Conservation (phyloP, 2,888 invertebrate species). For the Lypha dubia region DNA sequence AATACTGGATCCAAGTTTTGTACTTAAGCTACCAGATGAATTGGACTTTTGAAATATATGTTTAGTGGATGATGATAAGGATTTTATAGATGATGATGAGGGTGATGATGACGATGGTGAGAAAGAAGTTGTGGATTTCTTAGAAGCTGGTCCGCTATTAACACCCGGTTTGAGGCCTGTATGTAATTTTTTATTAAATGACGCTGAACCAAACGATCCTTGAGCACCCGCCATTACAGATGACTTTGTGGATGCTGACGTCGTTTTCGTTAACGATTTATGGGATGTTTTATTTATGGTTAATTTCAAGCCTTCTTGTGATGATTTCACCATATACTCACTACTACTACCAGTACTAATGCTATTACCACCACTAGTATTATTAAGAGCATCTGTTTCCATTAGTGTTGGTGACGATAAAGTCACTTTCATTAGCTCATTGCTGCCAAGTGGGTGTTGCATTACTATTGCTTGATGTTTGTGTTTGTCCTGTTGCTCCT, state of each 20-base stretch:
- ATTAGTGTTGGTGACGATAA: conserved; percentile 17
- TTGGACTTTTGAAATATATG: conserved; percentile 82
- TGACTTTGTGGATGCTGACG: conserved; percentile 28
- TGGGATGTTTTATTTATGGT: conserved; percentile 91
- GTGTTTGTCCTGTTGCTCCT: conserved; percentile 63
- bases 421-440: conserved; percentile 52
- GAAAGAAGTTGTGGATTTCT: conserved; percentile 82
- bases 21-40: conserved; percentile 81
- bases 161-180: conserved; percentile 94
- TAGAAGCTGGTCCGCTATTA: conserved; percentile 93
- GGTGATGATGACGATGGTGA: conserved; percentile 70
- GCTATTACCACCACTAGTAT: conserved; percentile 66
- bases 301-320: conserved; percentile 93
- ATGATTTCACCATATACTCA: conserved; percentile 95
- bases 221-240: conserved; percentile 81
- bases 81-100: conserved; percentile 48
- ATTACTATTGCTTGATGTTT: conserved; percentile 65
- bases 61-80: conserved; percentile 73
- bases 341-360: conserved; percentile 77
- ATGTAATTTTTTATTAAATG: conserved; percentile 85
- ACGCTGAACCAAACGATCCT: conserved; percentile 84
- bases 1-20: conserved; percentile 76
- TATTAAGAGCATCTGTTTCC: conserved; percentile 38
- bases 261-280: conserved; percentile 44
- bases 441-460: conserved; percentile 73